phyloP scores from a whole-genome alignment of 1,140 invertebrate genomes.

The Halesus radiatus region DNA sequence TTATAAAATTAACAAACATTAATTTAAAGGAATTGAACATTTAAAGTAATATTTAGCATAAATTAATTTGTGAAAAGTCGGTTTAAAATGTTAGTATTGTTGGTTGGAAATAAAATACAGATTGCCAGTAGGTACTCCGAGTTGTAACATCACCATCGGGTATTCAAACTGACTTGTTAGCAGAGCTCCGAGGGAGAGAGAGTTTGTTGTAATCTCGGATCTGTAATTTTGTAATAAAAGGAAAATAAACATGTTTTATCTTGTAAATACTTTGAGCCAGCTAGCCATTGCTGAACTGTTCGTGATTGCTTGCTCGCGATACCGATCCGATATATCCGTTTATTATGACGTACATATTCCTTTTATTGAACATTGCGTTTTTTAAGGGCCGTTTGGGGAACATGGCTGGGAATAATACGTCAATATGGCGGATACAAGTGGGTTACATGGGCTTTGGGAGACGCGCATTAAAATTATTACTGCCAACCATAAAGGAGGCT shows the following conservation, averaged over 20 bases:
- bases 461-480: constrained; percentile 55
- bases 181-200: neutral
- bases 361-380: constrained; percentile 57
- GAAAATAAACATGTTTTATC: constrained; percentile 53
- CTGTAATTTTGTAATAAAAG: constrained; percentile 55
- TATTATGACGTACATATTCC: constrained; percentile 55
- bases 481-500: constrained; percentile 40
- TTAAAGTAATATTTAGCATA: too few relatives aligned
- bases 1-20: too few relatives aligned
- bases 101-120: too few relatives aligned
- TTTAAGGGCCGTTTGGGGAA: constrained; percentile 48
- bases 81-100: too few relatives aligned
- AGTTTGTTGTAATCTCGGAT: constrained; percentile 42
- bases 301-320: constrained; percentile 25
- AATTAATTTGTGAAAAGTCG: too few relatives aligned
- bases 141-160: neutral
- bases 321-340: constrained; percentile 35
- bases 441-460: constrained; percentile 21
- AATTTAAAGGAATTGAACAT: too few relatives aligned
- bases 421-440: constrained; percentile 12
- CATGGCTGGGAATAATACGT: constrained; percentile 18
- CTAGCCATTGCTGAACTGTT: constrained; percentile 4
- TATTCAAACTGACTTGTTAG: neutral
- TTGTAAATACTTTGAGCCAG: constrained; percentile 36
- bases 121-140: too few relatives aligned